Base-by-base conservation (phyloP, 2,797 vertebrate species). In the Tympanoctomys barrerae region DNA sequence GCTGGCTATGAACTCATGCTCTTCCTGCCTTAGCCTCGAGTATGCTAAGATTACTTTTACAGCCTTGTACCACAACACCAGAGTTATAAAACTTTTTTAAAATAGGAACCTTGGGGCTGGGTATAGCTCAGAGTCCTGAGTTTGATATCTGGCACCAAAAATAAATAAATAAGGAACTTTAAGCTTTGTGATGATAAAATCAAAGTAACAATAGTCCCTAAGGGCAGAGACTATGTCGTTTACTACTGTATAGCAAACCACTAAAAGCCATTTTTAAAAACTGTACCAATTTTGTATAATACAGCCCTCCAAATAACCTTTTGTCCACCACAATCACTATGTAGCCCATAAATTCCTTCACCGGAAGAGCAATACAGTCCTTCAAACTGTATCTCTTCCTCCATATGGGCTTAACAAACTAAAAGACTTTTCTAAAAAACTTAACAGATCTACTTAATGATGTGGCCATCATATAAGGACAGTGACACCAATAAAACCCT, bases 391-490 rank as follows among this genome's bases (percentile, higher is more conserved):
- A 39, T 59, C 49, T 94, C 82, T 59, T 73, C 57, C 26, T 85
- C 68, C 80, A 80, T 68, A 91, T 54, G 24, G 7, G 52, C 93
- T 92, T 75, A 95, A 90, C 68, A 24, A 96, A 89, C 42, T 95
- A 66, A 83, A 92, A 87, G 36, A 71, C 52, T 81, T 75, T 39
- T n/a, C 1, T 42, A 64, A 66, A 66, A 64, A 77, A 33, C 7
- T 49, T 54, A 54, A 33, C 5, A 57, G 11, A 80, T 31, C 89
- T 90, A 92, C 52, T 88, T 92, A 95, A 84, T 73, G 73, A 82
- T 39, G 19, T 61, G 39, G 87, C 75, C 57, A 24, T 86, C 36
- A 33, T 88, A 14, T 54, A 89, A 90, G 87, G 64, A 92, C 6
- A 91, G 5, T 66, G n/a, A 88, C 61, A 89, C 18, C 36, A 90